Conservation (phyloP, 1,140 invertebrate genomes). For the Helicoverpa armigera region DNA sequence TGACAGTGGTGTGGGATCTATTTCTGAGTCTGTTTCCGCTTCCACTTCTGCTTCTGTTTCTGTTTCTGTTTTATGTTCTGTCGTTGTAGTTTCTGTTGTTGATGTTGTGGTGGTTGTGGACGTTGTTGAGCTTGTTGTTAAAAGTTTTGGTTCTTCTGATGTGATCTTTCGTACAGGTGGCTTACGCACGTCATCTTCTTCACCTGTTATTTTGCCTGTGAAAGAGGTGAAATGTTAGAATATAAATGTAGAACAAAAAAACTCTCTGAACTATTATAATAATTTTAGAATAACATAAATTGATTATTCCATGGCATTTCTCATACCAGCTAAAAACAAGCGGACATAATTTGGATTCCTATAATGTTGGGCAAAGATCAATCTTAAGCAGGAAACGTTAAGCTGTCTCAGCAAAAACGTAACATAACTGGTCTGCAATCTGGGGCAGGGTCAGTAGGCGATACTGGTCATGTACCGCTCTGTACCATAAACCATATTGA, state of each 20-base stretch:
- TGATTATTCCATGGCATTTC: too few species aligned
- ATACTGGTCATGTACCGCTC: slow-evolving; percentile 45
- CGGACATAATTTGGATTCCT: too few species aligned
- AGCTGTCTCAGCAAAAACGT: slow-evolving; percentile 40
- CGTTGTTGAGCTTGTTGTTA: slow-evolving; percentile 56
- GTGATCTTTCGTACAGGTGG: slow-evolving; percentile 39
- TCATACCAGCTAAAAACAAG: too few species aligned
- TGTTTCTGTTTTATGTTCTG: slow-evolving; percentile 39
- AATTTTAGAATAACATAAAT: too few species aligned
- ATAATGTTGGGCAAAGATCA: neutral
- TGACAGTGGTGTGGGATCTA: slow-evolving; percentile 53
- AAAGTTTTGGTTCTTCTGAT: slow-evolving; percentile 45
- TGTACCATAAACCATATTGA: neutral
- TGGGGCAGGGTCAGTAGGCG: slow-evolving; percentile 61
- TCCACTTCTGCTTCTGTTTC: slow-evolving; percentile 49
- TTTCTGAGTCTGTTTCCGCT: slow-evolving; percentile 49
- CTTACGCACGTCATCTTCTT: slow-evolving; percentile 69
- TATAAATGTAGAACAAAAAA: too few species aligned
- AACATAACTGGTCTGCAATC: slow-evolving; percentile 47
- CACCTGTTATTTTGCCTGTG: slow-evolving; percentile 76
- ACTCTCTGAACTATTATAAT: too few species aligned
- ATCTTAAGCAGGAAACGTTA: slow-evolving; percentile 28
- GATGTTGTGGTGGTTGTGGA: slow-evolving; percentile 44
- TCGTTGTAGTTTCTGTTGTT: slow-evolving; percentile 49
- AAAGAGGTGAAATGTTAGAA: slow-evolving; percentile 39